Base-by-base conservation (phyloP, 1,140 invertebrate species). In the Cecropterus lyciades region DNA sequence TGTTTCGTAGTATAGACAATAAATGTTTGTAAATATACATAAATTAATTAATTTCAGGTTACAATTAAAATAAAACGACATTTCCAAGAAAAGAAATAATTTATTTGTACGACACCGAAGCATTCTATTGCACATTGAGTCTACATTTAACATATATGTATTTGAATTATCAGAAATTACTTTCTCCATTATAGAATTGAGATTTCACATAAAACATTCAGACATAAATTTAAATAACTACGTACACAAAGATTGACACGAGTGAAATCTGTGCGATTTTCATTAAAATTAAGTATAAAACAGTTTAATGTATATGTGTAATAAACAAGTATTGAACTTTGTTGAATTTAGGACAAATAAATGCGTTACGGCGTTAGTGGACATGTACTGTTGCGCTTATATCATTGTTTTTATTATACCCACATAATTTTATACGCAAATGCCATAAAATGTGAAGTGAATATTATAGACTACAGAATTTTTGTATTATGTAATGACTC, bases 251-350 rank as follows among this genome's bases (percentile, higher is more conserved):
- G n/a, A 52, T 30, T 15, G 30, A 55, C 51, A 16, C 27, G 51
- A 33, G 6, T 33, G 9, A 33, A 37, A 53, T 53, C 51, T 55
- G 49, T 52, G 52, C 52, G 52, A 55, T 55, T 42, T 55, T 55
- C 10, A 20, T 53, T 55, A 42, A 3, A 17, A 30, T 40, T 53
- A 55, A 55, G 52, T 42, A 10, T 55, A 33, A 55, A 42, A 40
- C 42, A 55, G 33, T 55, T 42, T 40, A 5, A 30, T 52, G 1
- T 52, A 30, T 30, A 52, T 13, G 20, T 52, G 49, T 52, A 52
- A 52, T 52, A 52, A 43, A 14, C 15, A 52, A 30, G 24, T 30
- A 30, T 52, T 13, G 48, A 27, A 51, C 20, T 27, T 51, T 16
- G 16, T 48, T 48, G 4, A 33, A 33, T 33, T 33, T 33, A 3